Evolutionary conservation across 2,113 vertebrate genomes (phyloP).

Genomic region (Cephalopholis sonnerati): DNA sequence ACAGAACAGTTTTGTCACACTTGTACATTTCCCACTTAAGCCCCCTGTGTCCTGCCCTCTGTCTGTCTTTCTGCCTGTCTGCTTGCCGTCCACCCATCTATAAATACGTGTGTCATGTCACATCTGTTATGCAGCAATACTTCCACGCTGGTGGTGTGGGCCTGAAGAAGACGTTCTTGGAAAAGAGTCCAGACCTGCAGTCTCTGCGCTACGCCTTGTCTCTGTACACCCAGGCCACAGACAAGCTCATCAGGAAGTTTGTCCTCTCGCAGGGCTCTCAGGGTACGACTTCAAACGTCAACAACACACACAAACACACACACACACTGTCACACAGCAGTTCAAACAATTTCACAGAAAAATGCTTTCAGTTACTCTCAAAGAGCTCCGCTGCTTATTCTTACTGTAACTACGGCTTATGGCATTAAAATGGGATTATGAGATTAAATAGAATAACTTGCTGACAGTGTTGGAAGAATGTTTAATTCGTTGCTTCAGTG

Average conservation of each 20-base stretch:
- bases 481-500: slow-evolving; percentile 38
- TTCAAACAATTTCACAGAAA: slow-evolving; percentile 45
- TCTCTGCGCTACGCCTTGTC: slow-evolving; percentile 96
- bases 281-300: slow-evolving; percentile 83
- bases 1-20: slow-evolving; percentile 4
- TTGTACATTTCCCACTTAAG: not conserved
- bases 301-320: slow-evolving; percentile 15
- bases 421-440: slow-evolving; percentile 56
- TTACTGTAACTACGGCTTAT: slow-evolving; percentile 22
- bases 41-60: not conserved
- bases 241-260: slow-evolving; percentile 98
- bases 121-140: slow-evolving; percentile 90
- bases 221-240: slow-evolving; percentile 97
- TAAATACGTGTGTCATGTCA: slow-evolving; percentile 7
- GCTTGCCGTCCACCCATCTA: not conserved
- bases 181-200: slow-evolving; percentile 97
- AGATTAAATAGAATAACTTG: slow-evolving; percentile 46
- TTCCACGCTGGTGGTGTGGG: slow-evolving; percentile 96
- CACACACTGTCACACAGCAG: not conserved
- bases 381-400: slow-evolving; percentile 35
- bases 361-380: slow-evolving; percentile 26
- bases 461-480: slow-evolving; percentile 27
- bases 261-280: slow-evolving; percentile 92
- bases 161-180: slow-evolving; percentile 96
- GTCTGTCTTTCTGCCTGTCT: not conserved